These are phyloP conservation scores for Colaptes auratus DNA, from an alignment of 2,113 vertebrate genomes.

Conservation along the genomic window DNA sequence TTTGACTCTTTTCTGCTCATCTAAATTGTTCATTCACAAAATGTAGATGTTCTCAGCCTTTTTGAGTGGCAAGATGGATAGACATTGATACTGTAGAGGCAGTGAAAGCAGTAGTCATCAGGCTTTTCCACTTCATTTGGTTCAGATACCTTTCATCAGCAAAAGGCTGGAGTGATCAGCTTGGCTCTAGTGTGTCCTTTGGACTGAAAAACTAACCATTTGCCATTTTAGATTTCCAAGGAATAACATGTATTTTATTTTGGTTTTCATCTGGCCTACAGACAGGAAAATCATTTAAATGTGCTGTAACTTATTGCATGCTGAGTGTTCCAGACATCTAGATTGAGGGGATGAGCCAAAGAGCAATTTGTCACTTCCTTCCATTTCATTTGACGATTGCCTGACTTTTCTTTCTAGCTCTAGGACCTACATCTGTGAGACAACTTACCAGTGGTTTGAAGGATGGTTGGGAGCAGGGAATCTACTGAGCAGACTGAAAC, in stretches of 20 bases:
- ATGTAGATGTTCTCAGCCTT: not conserved
- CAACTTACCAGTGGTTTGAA: not conserved
- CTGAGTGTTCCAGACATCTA: not conserved
- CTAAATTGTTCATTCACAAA: not conserved
- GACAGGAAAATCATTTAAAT: not conserved
- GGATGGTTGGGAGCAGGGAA: not conserved
- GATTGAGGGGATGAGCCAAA: not conserved
- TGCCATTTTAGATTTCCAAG: not conserved
- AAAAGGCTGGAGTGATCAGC: not conserved
- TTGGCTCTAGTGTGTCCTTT: not conserved
- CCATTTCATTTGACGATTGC: not conserved
- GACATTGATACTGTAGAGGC: not conserved
- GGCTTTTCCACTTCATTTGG: not conserved
- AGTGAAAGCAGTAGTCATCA: not conserved
- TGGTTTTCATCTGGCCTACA: not conserved
- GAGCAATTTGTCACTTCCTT: not conserved
- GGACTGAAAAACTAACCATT: not conserved
- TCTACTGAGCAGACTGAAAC: not conserved
- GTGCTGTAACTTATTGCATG: not conserved
- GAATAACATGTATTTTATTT: not conserved
- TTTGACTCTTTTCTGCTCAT: slow-evolving; percentile 22
- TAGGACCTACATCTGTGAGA: not conserved
- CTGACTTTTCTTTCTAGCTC: not conserved
- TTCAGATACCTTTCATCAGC: not conserved
- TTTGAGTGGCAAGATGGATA: not conserved